Evolutionary conservation across 2,888 invertebrate genomes (phyloP).

Genomic region (Lasioglossum leucozonium): DNA sequence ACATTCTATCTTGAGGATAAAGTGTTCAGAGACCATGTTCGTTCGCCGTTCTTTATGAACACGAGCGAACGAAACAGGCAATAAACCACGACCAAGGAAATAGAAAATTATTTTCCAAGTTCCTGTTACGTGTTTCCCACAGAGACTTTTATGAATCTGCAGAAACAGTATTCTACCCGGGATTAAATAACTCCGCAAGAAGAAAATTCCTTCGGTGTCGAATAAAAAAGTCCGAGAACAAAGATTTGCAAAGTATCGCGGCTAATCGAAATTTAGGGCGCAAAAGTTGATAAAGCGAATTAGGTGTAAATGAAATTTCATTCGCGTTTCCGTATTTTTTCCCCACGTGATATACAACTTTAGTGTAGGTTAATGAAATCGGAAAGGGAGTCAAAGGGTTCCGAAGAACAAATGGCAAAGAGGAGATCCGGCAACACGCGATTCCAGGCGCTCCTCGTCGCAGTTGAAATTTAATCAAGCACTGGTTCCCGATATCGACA

Average conservation of each 20-base stretch:
- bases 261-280: neutral
- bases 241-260: neutral
- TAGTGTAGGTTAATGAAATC: neutral
- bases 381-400: neutral
- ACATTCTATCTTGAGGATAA: neutral
- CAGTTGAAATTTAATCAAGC: conserved; percentile 52
- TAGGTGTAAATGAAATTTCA: neutral
- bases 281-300: neutral
- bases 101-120: neutral
- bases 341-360: neutral
- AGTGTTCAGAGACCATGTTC: neutral
- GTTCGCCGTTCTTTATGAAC: too few relatives aligned
- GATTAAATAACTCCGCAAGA: neutral
- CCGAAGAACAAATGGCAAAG: neutral
- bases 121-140: neutral
- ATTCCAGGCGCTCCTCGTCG: conserved; percentile 9
- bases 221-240: neutral
- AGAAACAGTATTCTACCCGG: neutral
- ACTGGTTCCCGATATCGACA: conserved; percentile 11
- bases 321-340: neutral
- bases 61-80: neutral
- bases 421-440: neutral
- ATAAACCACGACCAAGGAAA: neutral
- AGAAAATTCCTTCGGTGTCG: neutral
- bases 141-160: neutral